Conservation (phyloP, 2,888 invertebrate species). For the Argyresthia goedartella region DNA sequence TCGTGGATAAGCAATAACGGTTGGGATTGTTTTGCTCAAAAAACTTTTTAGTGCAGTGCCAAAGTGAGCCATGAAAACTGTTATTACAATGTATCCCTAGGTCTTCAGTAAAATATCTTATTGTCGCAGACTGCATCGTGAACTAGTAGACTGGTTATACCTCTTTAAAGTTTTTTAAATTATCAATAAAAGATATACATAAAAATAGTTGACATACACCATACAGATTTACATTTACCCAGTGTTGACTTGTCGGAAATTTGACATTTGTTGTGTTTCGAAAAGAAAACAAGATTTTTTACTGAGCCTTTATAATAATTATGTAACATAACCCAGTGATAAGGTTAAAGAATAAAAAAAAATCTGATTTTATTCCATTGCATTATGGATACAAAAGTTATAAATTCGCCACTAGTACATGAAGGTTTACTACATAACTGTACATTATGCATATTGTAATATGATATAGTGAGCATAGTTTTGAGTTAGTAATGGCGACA, state of each 20-base stretch:
- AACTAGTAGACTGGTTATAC: conserved; percentile 66
- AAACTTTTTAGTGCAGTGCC: conserved; percentile 52
- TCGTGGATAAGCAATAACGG: conserved; percentile 30
- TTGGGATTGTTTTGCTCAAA: conserved; percentile 55
- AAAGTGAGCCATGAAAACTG: conserved; percentile 66
- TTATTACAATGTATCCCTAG: conserved; percentile 41
- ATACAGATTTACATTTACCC: conserved; percentile 44
- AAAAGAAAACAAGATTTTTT: conserved; percentile 37
- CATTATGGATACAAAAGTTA: too few species aligned
- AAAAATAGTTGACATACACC: conserved; percentile 38
- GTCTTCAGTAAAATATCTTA: conserved; percentile 60
- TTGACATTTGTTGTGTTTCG: conserved; percentile 36
- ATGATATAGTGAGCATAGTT: conserved; percentile 5
- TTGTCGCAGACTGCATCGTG: conserved; percentile 62
- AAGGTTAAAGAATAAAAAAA: background rate
- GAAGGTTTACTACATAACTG: background rate
- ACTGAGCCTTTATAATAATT: conserved; percentile 30
- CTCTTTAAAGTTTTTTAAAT: conserved; percentile 54
- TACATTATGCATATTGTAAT: conserved; percentile 5
- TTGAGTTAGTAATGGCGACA: conserved; percentile 2
- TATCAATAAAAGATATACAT: conserved; percentile 9
- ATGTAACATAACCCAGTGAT: background rate
- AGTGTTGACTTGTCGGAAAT: conserved; percentile 37
- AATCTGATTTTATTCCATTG: background rate
- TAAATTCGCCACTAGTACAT: background rate